Evolutionary conservation across 2,888 invertebrate genomes (phyloP).

Genomic region (Caenorhabditis sp.): DNA sequence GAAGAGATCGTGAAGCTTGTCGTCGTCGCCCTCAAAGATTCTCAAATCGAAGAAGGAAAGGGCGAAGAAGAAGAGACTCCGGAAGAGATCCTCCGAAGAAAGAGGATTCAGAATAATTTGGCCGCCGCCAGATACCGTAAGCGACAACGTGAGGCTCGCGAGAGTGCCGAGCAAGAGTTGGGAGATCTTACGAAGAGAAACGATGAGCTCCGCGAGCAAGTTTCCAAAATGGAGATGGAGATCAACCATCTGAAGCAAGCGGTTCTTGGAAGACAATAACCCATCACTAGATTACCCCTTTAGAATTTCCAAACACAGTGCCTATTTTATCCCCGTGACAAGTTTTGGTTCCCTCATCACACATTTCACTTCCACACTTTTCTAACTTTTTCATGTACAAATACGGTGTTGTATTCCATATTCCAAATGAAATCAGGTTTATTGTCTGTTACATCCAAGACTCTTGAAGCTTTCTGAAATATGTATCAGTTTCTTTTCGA

Average conservation of each 20-base stretch:
- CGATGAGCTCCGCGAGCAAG: constrained; percentile 66
- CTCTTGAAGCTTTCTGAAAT: constrained; percentile 24
- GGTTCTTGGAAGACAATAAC: constrained; percentile 55
- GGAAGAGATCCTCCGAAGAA: constrained; percentile 78
- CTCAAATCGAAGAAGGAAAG: constrained; percentile 59
- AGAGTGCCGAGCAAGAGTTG: constrained; percentile 71
- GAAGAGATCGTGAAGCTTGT: constrained; percentile 80
- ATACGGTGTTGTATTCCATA: constrained; percentile 9
- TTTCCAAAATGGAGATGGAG: constrained; percentile 66
- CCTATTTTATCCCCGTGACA: constrained; percentile 27
- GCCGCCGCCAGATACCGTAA: constrained; percentile 80
- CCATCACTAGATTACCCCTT: background rate
- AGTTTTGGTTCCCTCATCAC: background rate
- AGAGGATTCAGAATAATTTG: constrained; percentile 80
- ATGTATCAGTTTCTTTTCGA: constrained; percentile 31
- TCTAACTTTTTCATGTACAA: constrained; percentile 37
- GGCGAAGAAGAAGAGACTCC: constrained; percentile 69
- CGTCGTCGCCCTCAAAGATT: constrained; percentile 74
- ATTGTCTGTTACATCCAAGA: constrained; percentile 24
- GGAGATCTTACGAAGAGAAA: constrained; percentile 71
- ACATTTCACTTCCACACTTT: constrained; percentile 8
- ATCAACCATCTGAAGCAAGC: constrained; percentile 62
- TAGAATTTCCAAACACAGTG: constrained; percentile 13
- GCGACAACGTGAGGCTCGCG: constrained; percentile 76
- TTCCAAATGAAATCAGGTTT: constrained; percentile 3